Evolutionary conservation across 2,888 invertebrate species (phyloP).

Genomic region (Plebejus argus): DNA sequence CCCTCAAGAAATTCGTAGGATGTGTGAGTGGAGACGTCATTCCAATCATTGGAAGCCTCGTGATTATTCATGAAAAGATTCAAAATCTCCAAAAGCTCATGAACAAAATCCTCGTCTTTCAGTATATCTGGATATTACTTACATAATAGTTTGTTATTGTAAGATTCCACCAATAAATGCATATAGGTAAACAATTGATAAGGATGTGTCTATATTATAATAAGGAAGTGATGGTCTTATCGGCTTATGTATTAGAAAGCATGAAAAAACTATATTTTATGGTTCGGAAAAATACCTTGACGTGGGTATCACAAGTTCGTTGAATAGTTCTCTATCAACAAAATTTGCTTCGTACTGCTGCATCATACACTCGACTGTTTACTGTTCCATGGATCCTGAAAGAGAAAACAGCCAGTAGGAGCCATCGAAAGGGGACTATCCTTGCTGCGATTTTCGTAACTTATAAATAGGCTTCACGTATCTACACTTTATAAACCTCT

Average conservation of each 20-base stretch:
- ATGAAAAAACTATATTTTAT: no score
- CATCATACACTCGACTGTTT: slow-evolving; percentile 52
- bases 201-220: neutral
- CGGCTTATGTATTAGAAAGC: neutral
- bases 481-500: no score
- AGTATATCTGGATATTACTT: slow-evolving; percentile 45
- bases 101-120: slow-evolving; percentile 47
- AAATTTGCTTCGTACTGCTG: slow-evolving; percentile 51
- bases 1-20: slow-evolving; percentile 46
- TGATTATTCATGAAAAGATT: slow-evolving; percentile 47
- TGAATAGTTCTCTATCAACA: slow-evolving; percentile 40
- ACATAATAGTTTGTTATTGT: neutral
- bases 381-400: slow-evolving; percentile 64
- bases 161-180: neutral
- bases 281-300: neutral
- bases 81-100: slow-evolving; percentile 46
- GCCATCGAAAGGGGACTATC: no score
- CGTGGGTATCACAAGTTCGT: slow-evolving; percentile 40
- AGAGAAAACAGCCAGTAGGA: neutral
- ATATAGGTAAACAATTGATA: neutral
- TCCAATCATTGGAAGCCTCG: slow-evolving; percentile 51
- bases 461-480: no score
- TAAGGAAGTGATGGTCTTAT: neutral
- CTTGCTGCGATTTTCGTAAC: no score
- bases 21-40: slow-evolving; percentile 47